Base-by-base conservation (phyloP, 2,888 invertebrate genomes). In the Lasioglossum lativentre region DNA sequence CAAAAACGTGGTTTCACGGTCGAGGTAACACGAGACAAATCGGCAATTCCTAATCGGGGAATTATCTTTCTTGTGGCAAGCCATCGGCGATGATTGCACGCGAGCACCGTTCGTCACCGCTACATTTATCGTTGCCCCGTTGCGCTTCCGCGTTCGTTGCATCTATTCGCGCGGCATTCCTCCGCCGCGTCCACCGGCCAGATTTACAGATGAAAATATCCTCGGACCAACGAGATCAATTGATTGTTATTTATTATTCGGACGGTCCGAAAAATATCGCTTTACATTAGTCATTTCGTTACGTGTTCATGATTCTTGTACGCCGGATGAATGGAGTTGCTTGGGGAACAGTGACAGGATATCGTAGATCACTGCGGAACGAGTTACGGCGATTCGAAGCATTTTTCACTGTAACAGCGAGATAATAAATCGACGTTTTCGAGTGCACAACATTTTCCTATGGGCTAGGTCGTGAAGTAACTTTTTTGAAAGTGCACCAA, bases 41-140 rank as follows among this genome's bases (percentile, higher is more conserved):
- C 74, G 81, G 72, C 82, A 63, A 83, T 90, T 86, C 80, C 88
- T 88, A 82, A 89, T 89, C 85, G 85, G 80, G 71, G 72, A 79
- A 82, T 83, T 70, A 82, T 75, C 78, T 68, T 84, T 82, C 84
- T 86, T 87, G 63, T 63, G n/a, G 16, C 42, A 40, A 19, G 45
- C 71, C 8, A 23, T 34, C 40, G 78, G 27, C 66, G 56, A 70
- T 75, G 59, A 85, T 80, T 86, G 75, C 71, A 19, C 75, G 30
- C 73, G n/a, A 30, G 75, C 86, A 88, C 78, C 84, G 83, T 82
- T 86, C 78, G 40, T 74, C 82, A 63, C 38, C 77, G 83, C 77
- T 66, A 77, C 75, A 38, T 70, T 75, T 40, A 42, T 72, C 23
- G 71, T n/a, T 75, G 4, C 47, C 47, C 30, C 30, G 78, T 72